These are phyloP conservation scores for Stenotaenia linearis DNA, from an alignment of 2,888 invertebrate species.

Conservation along the genomic window DNA sequence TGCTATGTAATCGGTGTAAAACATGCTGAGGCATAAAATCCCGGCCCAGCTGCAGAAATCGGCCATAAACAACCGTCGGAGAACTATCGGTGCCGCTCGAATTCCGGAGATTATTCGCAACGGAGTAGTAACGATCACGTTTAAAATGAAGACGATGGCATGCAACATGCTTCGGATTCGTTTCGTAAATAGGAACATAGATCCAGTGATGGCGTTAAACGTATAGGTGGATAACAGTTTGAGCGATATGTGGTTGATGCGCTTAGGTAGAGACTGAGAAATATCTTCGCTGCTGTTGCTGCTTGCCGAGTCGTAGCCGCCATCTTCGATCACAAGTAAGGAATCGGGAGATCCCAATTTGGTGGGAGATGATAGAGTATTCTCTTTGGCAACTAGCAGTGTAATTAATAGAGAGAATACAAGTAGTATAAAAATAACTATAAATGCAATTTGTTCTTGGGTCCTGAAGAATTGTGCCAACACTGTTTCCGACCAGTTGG, in stretches of 20 bases:
- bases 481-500: constrained; percentile 40
- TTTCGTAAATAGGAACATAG: background rate
- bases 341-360: background rate
- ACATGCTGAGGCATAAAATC: constrained; percentile 43
- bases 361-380: background rate
- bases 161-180: background rate
- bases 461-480: constrained; percentile 35
- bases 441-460: constrained; percentile 42
- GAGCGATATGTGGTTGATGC: background rate
- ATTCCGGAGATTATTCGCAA: background rate
- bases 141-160: background rate
- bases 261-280: background rate
- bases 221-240: background rate
- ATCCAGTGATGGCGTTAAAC: background rate
- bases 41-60: constrained; percentile 43
- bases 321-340: constrained; percentile 37
- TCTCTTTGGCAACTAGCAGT: constrained; percentile 40
- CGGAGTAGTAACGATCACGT: background rate
- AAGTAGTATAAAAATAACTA: constrained; percentile 40
- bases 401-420: constrained; percentile 41
- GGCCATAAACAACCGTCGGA: constrained; percentile 41
- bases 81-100: constrained; percentile 38
- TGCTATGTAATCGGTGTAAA: constrained; percentile 44
- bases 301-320: constrained; percentile 44
- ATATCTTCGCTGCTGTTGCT: constrained; percentile 34